Evolutionary conservation across 2,888 invertebrate genomes (phyloP), one percentile per base, ranked within the genome.

Genomic region (Endotricha flammealis): DNA sequence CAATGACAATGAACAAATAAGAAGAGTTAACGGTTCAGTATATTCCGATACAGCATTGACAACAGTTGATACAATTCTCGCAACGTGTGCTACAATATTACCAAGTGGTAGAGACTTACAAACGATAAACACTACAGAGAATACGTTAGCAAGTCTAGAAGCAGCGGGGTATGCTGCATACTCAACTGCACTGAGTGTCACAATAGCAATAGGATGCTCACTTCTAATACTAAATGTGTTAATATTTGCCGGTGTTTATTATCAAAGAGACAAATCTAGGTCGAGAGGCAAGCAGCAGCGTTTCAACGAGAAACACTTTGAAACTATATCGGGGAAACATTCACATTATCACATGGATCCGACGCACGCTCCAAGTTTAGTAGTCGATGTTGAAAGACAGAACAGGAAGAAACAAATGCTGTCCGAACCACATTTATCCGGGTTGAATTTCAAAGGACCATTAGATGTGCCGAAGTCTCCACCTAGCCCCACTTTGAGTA

Each of bases 231-330:
- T 95, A 16, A 95, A 95, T 76, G 92, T 95, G 32, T 81, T 95
- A 25, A 93, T 95, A 58, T 95, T 95, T 65, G 94, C 94, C 32
- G 94, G 94, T 1, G 93, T 95, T 5, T 95, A 94, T 72, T 95
- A 95, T 68, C 95, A 95, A 68, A 71, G 92, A 34, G 92, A 92
- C 59, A 93, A 93, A 75, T 92, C 93, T 31, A 87, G 92, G 53
- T 82, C 83, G 2, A 65, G 82, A 11, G 58, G 66, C 9, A 94
- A 94, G 71, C 93, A 93, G 64, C 92, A 93, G 57, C 90, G 91
- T 53, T 90, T 92, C 50, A 92, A 88, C 54, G 88, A 90, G 67
- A 90, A 90, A 61, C 88, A 90, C 50, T 93, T 93, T 58, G 93
- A 93, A 60, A 93, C 93, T 25, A 92, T 94, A 52, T 91, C 92